Evolutionary conservation across 2,797 vertebrate species (phyloP).

Genomic region (Gila robusta): DNA sequence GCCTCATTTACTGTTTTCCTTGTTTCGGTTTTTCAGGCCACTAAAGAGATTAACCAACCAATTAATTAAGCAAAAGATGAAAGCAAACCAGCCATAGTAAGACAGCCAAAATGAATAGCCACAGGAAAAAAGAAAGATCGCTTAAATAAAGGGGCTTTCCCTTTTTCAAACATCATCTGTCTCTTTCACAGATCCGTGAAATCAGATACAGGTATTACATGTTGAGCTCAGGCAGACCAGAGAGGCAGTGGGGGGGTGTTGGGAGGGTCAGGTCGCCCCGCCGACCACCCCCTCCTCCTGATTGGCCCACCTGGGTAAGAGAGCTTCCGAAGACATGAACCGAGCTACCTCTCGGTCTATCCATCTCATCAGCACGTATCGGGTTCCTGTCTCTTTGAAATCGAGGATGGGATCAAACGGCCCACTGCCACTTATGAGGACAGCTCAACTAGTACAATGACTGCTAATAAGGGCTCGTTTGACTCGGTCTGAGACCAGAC

Average conservation of each 20-base stretch:
- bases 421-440: constrained; percentile 68
- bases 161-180: constrained; percentile 46
- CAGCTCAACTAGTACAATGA: constrained; percentile 69
- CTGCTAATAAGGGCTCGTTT: constrained; percentile 67
- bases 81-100: constrained; percentile 30
- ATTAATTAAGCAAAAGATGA: constrained; percentile 53
- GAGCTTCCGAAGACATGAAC: constrained; percentile 47
- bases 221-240: constrained; percentile 30
- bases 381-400: constrained; percentile 80
- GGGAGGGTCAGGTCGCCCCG: constrained; percentile 10
- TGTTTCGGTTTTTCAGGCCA: not conserved
- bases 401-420: constrained; percentile 79
- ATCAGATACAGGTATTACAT: constrained; percentile 63
- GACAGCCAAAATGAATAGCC: constrained; percentile 23
- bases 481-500: constrained; percentile 65
- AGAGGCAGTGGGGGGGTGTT: constrained; percentile 4
- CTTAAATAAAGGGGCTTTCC: constrained; percentile 50
- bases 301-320: constrained; percentile 46
- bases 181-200: constrained; percentile 60
- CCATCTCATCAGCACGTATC: constrained; percentile 66
- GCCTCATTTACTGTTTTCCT: constrained; percentile 9
- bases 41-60: constrained; percentile 48
- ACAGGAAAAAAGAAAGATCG: constrained; percentile 32
- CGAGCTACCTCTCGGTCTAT: constrained; percentile 24
- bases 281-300: constrained; percentile 25